phyloP scores from a whole-genome alignment of 2,113 vertebrate species.

The Microcebus tavaratra region DNA sequence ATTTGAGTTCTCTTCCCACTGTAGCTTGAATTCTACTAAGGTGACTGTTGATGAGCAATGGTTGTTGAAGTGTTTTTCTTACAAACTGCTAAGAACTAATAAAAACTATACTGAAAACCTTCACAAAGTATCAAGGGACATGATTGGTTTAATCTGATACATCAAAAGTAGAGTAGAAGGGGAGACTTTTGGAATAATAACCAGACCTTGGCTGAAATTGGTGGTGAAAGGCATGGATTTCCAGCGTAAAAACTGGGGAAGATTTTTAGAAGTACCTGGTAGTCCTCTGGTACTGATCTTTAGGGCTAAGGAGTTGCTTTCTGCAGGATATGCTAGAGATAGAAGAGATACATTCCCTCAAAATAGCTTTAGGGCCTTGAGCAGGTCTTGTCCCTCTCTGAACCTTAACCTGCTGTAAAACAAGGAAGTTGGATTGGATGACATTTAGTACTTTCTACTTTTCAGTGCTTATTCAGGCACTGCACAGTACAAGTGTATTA shows the following conservation, averaged over 20 bases:
- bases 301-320: slow-evolving; percentile 48
- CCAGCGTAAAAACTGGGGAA: slow-evolving; percentile 44
- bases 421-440: slow-evolving; percentile 1
- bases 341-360: background rate
- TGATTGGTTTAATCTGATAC: slow-evolving; percentile 55
- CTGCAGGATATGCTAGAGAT: background rate
- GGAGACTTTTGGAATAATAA: slow-evolving; percentile 52
- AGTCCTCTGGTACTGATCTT: slow-evolving; percentile 30
- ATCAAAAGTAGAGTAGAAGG: slow-evolving; percentile 50
- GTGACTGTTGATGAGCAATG: slow-evolving; percentile 59
- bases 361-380: background rate
- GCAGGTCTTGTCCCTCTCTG: background rate
- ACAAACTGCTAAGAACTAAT: slow-evolving; percentile 51
- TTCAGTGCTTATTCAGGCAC: slow-evolving; percentile 19
- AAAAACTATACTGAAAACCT: slow-evolving; percentile 46
- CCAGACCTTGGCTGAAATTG: background rate
- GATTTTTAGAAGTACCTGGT: slow-evolving; percentile 56
- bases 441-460: background rate
- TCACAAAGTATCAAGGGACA: slow-evolving; percentile 27
- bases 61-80: slow-evolving; percentile 58
- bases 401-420: background rate
- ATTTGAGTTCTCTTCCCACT: slow-evolving; percentile 54
- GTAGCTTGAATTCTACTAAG: slow-evolving; percentile 56
- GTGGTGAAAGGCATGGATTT: slow-evolving; percentile 53
- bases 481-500: background rate